Base-by-base conservation (phyloP, 2,797 vertebrate species). In the Sus cebifrons region DNA sequence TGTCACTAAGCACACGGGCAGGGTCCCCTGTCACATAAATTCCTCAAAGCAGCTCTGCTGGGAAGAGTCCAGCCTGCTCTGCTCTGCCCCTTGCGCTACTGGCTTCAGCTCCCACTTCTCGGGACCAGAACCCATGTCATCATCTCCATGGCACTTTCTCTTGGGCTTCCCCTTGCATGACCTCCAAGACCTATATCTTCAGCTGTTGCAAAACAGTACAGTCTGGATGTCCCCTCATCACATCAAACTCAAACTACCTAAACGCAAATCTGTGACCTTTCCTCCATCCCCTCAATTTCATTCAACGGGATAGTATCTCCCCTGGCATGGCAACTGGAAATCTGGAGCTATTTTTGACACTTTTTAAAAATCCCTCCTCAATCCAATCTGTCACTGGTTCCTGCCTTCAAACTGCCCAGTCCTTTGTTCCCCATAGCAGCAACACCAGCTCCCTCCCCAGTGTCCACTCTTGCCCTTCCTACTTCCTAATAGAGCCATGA, bases 241-340 rank as follows among this genome's bases (percentile, higher is more conserved):
- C 21, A 68, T 44, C 78, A 82, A 94, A 84, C 23, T 75, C 60
- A 86, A 93, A 91, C 82, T 85, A 77, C 10, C 16, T 40, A 29
- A 78, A 88, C 90, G 52, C 18, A 44, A 88, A 78, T 2, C 14
- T n/a, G 52, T 77, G 44, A 77, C 81, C 8, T 58, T 67, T n/a
- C 56, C 64, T 12, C 10, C 18, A 70, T 12, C 25, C 25, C 49
- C 73, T 86, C 25, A 1, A 49, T n/a, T 95, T 67, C 62, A 27
- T 54, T 44, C 18, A 62, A 40, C 20, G 23, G 27, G 44, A 44
- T 58, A 56, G 62, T 9, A 56, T 20, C 65, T 77, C 82, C 56
- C 40, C 27, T 62, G 68, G 68, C 56, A 52, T 40, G 40, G 74
- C 3, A 5, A 70, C 2, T 71, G 17, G 29, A 89, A 89, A 68